A percentile compares a stretch with the other conserved stretches of the same genome.
These are phyloP conservation scores for Neodiprion pinetum DNA, from an alignment of 1,140 invertebrate genomes.

Conservation along the genomic window DNA sequence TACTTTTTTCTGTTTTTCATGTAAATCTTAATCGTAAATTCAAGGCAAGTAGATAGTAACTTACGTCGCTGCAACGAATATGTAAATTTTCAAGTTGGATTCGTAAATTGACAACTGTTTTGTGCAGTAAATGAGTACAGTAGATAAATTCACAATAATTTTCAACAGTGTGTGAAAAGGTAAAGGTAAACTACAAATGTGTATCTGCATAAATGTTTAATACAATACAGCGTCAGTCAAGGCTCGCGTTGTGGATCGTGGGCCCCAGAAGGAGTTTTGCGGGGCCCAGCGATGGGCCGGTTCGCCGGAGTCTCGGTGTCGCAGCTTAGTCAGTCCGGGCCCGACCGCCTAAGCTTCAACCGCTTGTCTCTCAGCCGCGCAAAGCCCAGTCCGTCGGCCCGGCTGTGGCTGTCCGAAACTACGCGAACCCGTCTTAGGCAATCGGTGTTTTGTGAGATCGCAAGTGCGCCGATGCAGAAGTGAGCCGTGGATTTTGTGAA, in stretches of 20 bases:
- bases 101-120: no score
- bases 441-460: neutral
- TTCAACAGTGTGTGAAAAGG: no score
- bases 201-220: neutral
- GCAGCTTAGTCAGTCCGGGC: constrained; percentile 47
- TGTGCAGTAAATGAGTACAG: no score
- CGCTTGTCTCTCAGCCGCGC: constrained; percentile 15
- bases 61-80: no score
- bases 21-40: no score
- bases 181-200: no score
- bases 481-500: neutral
- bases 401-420: constrained; percentile 22
- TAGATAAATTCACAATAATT: no score
- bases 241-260: neutral
- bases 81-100: no score
- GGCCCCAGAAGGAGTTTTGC: constrained; percentile 13
- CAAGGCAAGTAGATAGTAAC: no score
- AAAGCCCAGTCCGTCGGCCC: constrained; percentile 34
- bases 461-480: neutral
- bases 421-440: neutral
- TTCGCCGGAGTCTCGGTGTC: constrained; percentile 25
- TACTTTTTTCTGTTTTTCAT: no score
- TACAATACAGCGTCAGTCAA: neutral
- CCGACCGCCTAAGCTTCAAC: constrained; percentile 41
- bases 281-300: constrained; percentile 19